Evolutionary conservation across 2,888 invertebrate genomes (phyloP).

Genomic region (Bombylius discolor): DNA sequence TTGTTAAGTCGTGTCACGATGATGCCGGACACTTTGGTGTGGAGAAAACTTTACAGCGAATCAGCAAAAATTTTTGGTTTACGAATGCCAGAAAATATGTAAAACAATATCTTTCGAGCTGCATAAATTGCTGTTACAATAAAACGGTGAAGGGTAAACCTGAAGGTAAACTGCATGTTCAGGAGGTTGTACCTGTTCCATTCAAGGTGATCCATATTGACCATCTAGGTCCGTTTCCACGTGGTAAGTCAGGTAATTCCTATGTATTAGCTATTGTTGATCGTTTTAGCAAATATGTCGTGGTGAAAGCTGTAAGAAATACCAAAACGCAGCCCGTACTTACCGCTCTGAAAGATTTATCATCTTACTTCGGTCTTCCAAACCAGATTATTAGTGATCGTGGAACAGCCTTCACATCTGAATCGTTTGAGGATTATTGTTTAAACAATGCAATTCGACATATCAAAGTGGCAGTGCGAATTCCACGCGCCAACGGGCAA

Average conservation of each 20-base stretch:
- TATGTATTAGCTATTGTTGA: constrained; percentile 12
- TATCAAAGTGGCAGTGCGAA: constrained; percentile 4
- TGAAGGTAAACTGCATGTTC: constrained; percentile 9
- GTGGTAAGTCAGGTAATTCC: constrained; percentile 6
- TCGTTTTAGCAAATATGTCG: constrained; percentile 11
- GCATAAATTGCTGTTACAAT: constrained; percentile 8
- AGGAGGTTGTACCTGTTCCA: constrained; percentile 12
- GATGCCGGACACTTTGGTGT: constrained; percentile 12
- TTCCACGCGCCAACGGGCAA: constrained; percentile 12
- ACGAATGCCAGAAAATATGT: constrained; percentile 9
- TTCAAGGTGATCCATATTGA: constrained; percentile 13
- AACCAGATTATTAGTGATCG: constrained; percentile 9
- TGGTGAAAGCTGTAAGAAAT: constrained; percentile 5
- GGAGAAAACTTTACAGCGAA: constrained; percentile 10
- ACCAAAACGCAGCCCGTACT: constrained; percentile 2
- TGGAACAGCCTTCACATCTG: constrained; percentile 13
- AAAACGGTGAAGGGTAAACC: constrained; percentile 2
- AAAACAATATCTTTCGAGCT: constrained; percentile 8
- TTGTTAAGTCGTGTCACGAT: constrained; percentile 10
- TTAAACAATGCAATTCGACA: constrained; percentile 4
- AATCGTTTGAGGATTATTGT: constrained; percentile 8
- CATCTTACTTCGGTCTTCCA: constrained; percentile 2
- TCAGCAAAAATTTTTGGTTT: constrained; percentile 14
- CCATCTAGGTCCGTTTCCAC: constrained; percentile 15
- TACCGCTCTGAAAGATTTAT: constrained; percentile 2